phyloP scores from a whole-genome alignment of 2,113 vertebrate species.

The Spea bombifrons region DNA sequence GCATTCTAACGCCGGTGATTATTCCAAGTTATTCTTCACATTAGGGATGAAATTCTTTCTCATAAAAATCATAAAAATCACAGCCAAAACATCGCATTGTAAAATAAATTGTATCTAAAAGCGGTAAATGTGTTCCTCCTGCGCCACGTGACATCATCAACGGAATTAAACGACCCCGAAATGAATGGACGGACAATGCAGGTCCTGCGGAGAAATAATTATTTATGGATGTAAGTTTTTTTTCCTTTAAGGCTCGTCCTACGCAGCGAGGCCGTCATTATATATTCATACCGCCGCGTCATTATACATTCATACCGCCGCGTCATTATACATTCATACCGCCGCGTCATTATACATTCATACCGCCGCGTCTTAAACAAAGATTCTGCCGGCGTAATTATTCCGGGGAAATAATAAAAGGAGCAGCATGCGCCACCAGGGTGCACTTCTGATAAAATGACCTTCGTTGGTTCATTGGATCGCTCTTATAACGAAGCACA shows the following conservation, averaged over 20 bases:
- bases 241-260: too few relatives aligned
- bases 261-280: background rate
- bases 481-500: background rate
- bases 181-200: too few relatives aligned
- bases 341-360: constrained; percentile 14
- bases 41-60: too few relatives aligned
- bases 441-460: constrained; percentile 25
- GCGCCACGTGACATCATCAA: too few relatives aligned
- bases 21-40: too few relatives aligned
- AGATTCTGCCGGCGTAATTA: constrained; percentile 36
- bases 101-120: too few relatives aligned
- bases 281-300: constrained; percentile 22
- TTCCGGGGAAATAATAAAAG: constrained; percentile 41
- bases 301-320: constrained; percentile 2
- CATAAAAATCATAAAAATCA: too few relatives aligned
- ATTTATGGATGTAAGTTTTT: background rate
- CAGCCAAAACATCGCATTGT: too few relatives aligned
- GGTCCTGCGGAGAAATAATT: constrained; percentile 51
- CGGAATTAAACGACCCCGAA: too few relatives aligned
- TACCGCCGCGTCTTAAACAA: constrained; percentile 40
- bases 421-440: constrained; percentile 15
- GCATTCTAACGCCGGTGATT: too few relatives aligned
- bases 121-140: too few relatives aligned
- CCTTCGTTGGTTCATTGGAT: constrained; percentile 18
- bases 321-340: constrained; percentile 10